These are phyloP conservation scores for Actinopyga echinites DNA, from an alignment of 53 echinoderm and acorn worm genomes.

Conservation along the genomic window DNA sequence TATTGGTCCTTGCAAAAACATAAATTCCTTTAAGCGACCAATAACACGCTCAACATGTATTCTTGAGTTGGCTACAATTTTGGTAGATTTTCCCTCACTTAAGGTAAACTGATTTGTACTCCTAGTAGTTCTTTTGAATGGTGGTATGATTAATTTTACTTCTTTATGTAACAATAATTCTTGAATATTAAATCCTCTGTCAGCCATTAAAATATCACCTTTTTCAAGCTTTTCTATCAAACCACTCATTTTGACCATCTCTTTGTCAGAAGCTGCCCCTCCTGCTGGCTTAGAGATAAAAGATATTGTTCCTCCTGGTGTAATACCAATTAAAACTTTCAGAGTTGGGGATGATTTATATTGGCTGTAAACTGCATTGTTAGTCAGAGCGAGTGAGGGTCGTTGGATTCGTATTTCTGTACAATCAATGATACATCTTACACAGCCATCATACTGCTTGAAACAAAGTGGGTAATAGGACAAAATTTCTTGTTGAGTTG, in stretches of 20 bases:
- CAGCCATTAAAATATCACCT: slow-evolving; percentile 69
- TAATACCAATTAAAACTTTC: slow-evolving; percentile 65
- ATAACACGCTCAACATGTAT: slow-evolving; percentile 64
- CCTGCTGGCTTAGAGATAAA: slow-evolving; percentile 47
- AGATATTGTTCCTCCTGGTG: slow-evolving; percentile 63
- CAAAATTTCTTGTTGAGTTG: slow-evolving; percentile 45
- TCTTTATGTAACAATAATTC: slow-evolving; percentile 62
- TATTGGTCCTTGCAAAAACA: slow-evolving; percentile 61
- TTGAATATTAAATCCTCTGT: slow-evolving; percentile 69
- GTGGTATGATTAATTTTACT: slow-evolving; percentile 60
- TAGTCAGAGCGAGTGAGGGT: slow-evolving; percentile 54
- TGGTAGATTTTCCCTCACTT: neutral
- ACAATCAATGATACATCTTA: slow-evolving; percentile 70
- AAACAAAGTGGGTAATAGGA: slow-evolving; percentile 66
- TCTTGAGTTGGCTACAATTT: slow-evolving; percentile 22
- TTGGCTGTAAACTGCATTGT: slow-evolving; percentile 62
- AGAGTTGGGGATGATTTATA: slow-evolving; percentile 64
- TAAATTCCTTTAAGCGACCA: slow-evolving; percentile 57
- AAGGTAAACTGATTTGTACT: slow-evolving; percentile 45
- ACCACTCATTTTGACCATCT: slow-evolving; percentile 56
- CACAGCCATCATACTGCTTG: slow-evolving; percentile 51
- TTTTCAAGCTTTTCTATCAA: slow-evolving; percentile 51
- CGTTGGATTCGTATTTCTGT: slow-evolving; percentile 68
- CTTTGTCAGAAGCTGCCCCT: slow-evolving; percentile 66
- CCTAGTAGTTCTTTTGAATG: slow-evolving; percentile 46